These are phyloP conservation scores for Hololepta plana DNA, from an alignment of 2,888 invertebrate genomes.

Conservation along the genomic window DNA sequence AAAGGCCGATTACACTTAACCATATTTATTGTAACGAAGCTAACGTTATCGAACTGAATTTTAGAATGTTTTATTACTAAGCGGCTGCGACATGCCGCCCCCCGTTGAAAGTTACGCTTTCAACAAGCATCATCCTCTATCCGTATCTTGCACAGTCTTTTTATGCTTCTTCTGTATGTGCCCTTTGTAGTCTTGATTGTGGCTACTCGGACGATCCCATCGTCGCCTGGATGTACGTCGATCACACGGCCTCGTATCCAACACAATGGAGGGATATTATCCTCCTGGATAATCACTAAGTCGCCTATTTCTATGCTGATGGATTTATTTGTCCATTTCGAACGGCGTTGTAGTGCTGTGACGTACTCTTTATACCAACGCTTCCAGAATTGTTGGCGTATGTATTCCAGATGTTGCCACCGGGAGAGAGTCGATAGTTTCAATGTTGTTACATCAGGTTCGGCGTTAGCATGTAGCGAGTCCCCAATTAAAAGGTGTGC, in stretches of 20 bases:
- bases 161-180: not conserved
- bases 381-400: slow-evolving; percentile 14
- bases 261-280: not conserved
- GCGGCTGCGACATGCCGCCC: too few species aligned
- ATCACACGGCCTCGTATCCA: slow-evolving; percentile 1
- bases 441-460: slow-evolving; percentile 9
- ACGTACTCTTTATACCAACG: slow-evolving; percentile 15
- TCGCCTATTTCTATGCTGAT: not conserved
- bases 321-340: slow-evolving; percentile 11
- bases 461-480: slow-evolving; percentile 10
- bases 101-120: too few species aligned
- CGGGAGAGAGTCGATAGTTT: slow-evolving; percentile 10
- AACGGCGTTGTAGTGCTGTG: slow-evolving; percentile 11
- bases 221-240: not conserved
- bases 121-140: too few species aligned
- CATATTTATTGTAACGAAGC: too few species aligned
- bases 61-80: too few species aligned
- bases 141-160: not conserved
- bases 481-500: slow-evolving; percentile 16
- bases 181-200: slow-evolving; percentile 3
- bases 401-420: slow-evolving; percentile 13
- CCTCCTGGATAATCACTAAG: slow-evolving; percentile 1
- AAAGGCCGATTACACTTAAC: too few species aligned
- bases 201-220: not conserved
- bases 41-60: too few species aligned